Conservation (phyloP, 2,888 invertebrate species). For the Aporophyla lueneburgensis region DNA sequence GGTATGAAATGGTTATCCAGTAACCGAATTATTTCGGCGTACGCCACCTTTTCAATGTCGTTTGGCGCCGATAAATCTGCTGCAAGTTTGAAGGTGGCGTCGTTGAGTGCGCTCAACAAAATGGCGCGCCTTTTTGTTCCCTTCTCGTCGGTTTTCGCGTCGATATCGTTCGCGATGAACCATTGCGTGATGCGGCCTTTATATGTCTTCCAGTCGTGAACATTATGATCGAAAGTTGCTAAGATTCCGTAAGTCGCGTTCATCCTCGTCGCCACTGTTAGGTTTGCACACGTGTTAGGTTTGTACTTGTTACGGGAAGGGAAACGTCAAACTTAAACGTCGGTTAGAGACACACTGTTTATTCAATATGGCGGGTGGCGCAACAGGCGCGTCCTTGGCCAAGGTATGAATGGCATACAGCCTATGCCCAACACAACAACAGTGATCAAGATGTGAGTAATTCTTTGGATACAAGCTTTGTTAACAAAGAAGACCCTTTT, state of each 20-base stretch:
- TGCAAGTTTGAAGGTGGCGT: constrained; percentile 53
- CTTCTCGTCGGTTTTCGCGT: constrained; percentile 6
- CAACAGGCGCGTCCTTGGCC: too few species aligned
- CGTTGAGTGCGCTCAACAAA: constrained; percentile 57
- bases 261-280: too few species aligned
- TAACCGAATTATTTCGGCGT: constrained; percentile 50
- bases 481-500: too few species aligned
- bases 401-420: too few species aligned
- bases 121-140: constrained; percentile 47
- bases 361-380: too few species aligned
- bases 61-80: constrained; percentile 58
- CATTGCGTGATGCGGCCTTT: constrained; percentile 32
- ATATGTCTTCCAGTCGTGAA: constrained; percentile 11
- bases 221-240: constrained; percentile 5
- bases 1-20: constrained; percentile 67
- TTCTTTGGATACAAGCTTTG: too few species aligned
- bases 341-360: too few species aligned
- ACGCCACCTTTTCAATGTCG: constrained; percentile 47
- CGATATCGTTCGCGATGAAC: constrained; percentile 58
- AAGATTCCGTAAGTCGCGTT: not conserved
- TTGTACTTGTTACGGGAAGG: too few species aligned
- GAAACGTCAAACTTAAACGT: too few species aligned
- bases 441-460: not conserved
- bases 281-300: not conserved
- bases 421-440: too few species aligned